phyloP scores from a whole-genome alignment of 2,113 vertebrate species.

The Narcine bancroftii region DNA sequence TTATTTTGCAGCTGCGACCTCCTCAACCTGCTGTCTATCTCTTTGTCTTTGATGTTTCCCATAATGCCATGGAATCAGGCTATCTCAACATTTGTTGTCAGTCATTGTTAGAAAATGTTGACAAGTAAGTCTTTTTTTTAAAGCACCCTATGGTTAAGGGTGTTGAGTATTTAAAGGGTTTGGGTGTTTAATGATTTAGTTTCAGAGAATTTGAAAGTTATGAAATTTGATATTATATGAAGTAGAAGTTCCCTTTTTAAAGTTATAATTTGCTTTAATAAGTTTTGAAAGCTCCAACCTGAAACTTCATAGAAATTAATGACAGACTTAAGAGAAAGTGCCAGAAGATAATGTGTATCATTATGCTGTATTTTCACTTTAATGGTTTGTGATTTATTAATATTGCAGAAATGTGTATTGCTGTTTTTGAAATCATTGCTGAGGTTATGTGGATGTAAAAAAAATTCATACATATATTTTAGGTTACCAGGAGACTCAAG shows the following conservation, averaged over 20 bases:
- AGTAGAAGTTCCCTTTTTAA: not conserved
- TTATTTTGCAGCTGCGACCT: conserved; percentile 73
- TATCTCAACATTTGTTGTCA: conserved; percentile 86
- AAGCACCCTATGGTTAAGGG: not conserved
- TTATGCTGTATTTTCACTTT: not conserved
- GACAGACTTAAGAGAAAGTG: not conserved
- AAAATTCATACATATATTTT: conserved; percentile 43
- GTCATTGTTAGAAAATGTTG: conserved; percentile 79
- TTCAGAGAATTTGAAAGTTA: not conserved
- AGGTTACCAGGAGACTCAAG: conserved; percentile 88
- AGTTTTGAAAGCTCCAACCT: not conserved
- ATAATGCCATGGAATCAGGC: conserved; percentile 87
- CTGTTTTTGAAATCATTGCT: not conserved
- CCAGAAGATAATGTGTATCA: not conserved
- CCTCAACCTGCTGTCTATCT: conserved; percentile 92
- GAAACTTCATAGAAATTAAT: not conserved
- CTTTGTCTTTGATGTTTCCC: conserved; percentile 92
- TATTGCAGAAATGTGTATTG: not conserved
- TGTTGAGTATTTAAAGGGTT: not conserved
- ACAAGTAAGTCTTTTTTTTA: conserved; percentile 70
- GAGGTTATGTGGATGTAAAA: conserved; percentile 17
- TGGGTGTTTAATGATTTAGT: not conserved
- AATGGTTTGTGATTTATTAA: not conserved
- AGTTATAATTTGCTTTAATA: not conserved
- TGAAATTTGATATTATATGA: not conserved